Conservation (phyloP, 2,797 vertebrate genomes). For the Bovichtus variegatus region DNA sequence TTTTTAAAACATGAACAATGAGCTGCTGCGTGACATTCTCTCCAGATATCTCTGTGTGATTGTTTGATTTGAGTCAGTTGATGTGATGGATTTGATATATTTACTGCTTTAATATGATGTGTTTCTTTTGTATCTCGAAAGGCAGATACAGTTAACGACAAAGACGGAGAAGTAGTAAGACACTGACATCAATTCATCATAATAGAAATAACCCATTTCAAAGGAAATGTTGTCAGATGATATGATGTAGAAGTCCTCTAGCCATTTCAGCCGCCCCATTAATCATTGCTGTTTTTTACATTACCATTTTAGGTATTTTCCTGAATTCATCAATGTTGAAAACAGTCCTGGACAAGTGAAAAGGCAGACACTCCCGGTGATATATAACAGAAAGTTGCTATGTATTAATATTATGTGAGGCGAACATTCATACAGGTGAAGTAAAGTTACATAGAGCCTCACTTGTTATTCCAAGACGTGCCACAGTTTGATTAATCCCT, state of each 20-base stretch:
- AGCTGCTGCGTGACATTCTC: constrained; percentile 10
- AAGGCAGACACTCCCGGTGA: background rate
- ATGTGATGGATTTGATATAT: constrained; percentile 38
- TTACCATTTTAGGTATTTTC: background rate
- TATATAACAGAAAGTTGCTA: background rate
- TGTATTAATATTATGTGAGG: background rate
- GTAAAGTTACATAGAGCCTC: background rate
- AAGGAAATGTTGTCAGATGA: constrained; percentile 23
- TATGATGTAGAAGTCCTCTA: constrained; percentile 25
- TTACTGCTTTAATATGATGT: constrained; percentile 25
- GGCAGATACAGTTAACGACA: constrained; percentile 17
- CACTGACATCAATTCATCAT: constrained; percentile 20
- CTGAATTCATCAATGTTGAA: background rate
- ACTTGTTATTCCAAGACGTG: constrained; percentile 2
- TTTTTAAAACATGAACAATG: constrained; percentile 14
- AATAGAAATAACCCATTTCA: constrained; percentile 22
- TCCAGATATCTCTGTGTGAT: constrained; percentile 12
- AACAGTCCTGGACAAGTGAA: background rate
- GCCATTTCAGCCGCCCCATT: constrained; percentile 11
- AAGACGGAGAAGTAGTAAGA: background rate
- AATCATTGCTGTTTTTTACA: constrained; percentile 16
- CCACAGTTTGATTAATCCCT: constrained; percentile 32
- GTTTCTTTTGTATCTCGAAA: constrained; percentile 21
- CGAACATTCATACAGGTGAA: constrained; percentile 6
- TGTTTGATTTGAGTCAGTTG: constrained; percentile 12